These are phyloP conservation scores for Leucopsar rothschildi DNA, from an alignment of 2,113 vertebrate species.

Conservation along the genomic window DNA sequence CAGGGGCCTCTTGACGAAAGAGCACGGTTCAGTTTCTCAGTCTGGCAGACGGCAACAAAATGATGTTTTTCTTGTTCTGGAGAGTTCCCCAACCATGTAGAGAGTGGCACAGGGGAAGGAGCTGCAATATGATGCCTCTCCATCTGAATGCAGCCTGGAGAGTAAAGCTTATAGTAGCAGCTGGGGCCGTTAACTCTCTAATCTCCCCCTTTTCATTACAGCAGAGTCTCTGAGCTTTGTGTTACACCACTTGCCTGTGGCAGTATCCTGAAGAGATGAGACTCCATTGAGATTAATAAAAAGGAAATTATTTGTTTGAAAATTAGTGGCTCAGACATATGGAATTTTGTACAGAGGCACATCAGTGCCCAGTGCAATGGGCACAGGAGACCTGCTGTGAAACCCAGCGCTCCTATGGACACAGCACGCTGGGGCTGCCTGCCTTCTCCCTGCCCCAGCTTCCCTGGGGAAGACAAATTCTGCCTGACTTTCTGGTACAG, in stretches of 20 bases:
- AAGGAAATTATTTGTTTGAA: background rate
- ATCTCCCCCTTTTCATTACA: background rate
- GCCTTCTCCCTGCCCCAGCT: background rate
- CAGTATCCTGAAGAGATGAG: background rate
- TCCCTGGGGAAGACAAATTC: background rate
- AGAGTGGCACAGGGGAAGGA: background rate
- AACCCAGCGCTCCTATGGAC: accelerated
- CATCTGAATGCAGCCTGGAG: background rate
- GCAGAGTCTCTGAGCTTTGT: background rate
- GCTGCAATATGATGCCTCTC: constrained; percentile 38
- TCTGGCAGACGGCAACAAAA: background rate
- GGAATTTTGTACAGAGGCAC: background rate
- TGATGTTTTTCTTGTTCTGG: background rate
- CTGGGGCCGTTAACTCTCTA: constrained; percentile 16
- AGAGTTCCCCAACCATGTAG: background rate
- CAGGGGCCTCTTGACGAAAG: background rate
- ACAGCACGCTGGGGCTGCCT: background rate
- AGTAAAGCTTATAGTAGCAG: background rate
- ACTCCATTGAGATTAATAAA: background rate
- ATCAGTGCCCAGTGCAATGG: background rate
- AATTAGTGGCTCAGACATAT: background rate
- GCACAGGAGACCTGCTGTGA: background rate
- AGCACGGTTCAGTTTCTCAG: background rate
- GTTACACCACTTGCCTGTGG: background rate
- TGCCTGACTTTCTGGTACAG: background rate